Percentiles rank a stretch among this genome's conserved stretches.
These are phyloP conservation scores for Willisornis vidua DNA, from an alignment of 2,113 vertebrate species.

Conservation along the genomic window DNA sequence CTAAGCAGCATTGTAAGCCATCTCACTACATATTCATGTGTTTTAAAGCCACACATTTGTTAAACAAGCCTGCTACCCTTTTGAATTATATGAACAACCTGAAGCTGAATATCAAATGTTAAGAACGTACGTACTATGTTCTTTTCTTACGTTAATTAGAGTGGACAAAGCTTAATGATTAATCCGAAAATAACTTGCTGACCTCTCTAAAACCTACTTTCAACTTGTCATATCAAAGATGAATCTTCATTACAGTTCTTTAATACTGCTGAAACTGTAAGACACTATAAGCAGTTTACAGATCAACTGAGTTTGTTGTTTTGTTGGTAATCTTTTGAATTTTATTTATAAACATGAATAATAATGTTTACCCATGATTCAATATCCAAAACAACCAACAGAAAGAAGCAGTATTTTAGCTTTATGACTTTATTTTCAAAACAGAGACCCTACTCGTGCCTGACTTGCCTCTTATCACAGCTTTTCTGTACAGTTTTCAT, in stretches of 20 bases:
- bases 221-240: neutral
- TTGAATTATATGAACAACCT: neutral
- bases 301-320: neutral
- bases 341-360: neutral
- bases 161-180: neutral
- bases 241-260: neutral
- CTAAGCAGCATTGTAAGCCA: neutral
- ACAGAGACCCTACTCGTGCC: neutral
- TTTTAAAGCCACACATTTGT: neutral
- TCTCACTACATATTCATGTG: rapidly evolving
- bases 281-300: neutral
- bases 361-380: neutral
- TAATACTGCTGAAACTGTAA: neutral
- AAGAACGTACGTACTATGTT: neutral
- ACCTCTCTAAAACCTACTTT: neutral
- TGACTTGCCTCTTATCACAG: neutral
- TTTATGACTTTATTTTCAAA: neutral
- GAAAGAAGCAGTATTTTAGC: neutral
- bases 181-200: neutral
- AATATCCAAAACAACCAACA: neutral
- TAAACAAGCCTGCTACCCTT: rapidly evolving
- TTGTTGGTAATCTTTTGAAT: neutral
- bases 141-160: neutral
- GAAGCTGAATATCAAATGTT: neutral
- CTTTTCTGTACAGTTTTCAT: neutral